Base-by-base conservation (phyloP, 2,797 vertebrate genomes). In the Pangasius djambal region DNA sequence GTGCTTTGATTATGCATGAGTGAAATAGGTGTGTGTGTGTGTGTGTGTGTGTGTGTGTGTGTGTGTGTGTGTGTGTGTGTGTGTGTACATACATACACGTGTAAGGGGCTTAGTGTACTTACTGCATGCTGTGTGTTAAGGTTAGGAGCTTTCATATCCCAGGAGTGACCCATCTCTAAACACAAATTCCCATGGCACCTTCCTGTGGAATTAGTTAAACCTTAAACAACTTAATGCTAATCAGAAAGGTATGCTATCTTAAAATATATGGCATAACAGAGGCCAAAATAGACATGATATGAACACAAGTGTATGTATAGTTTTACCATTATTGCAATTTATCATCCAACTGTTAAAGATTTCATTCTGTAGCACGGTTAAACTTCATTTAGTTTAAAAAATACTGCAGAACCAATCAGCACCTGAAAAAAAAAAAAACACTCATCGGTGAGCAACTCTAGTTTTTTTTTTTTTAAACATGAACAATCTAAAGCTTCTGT, bases 1-100 rank as follows among this genome's bases (percentile, higher is more conserved):
- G 65, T 93, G 89, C 94, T 96, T 96, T 96, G 95, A 96, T 95
- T 96, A 96, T 95, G 93, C 94, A 92, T 94, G 93, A 94, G 93
- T 89, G 92, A 94, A 95, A 95, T 94, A 95, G 94, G 94, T 95
- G 55, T 92, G 67, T 89, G 89, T 81, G 82, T 86, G 82, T 86
- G 61, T 61, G 40, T 55, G 52, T 86, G 78, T 84, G 20, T 85
- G 89, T 79, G 86, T 77, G 70, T 50, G 12, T 48, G n/a, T 70
- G 31, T 70, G 69, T 70, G 12, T 70, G 34, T 70, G 20, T 75
- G 31, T 74, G 67, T 40, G 6, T 82, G 37, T 81, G 59, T 85
- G 77, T 79, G 74, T 82, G 34, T 86, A 48, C 57, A 52, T 83
- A 72, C 55, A 70, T 89, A 70, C 31, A 70, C 22, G 34, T 87